Conservation (phyloP, 1,140 invertebrate genomes). For the Drosophila nannoptera region DNA sequence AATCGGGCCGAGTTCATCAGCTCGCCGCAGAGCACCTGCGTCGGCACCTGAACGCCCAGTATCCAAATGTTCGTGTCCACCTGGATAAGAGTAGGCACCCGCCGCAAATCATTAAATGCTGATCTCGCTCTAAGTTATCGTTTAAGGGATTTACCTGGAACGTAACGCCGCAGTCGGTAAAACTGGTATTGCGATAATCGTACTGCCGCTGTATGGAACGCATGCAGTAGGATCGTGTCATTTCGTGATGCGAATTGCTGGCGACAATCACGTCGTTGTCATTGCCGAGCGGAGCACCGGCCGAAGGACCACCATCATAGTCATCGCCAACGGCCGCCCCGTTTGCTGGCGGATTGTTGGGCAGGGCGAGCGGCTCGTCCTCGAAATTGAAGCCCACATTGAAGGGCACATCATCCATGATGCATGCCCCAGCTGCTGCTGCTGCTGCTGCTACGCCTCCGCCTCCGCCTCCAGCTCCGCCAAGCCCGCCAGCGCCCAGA, state of each 20-base stretch:
- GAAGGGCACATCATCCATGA: conserved; percentile 22
- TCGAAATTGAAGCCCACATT: conserved; percentile 18
- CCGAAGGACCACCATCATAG: conserved; percentile 27
- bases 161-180: conserved; percentile 86
- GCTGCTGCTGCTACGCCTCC: background rate
- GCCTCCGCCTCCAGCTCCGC: background rate
- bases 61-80: conserved; percentile 89
- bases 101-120: no score
- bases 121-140: no score
- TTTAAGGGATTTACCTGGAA: conserved; percentile 79
- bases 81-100: conserved; percentile 58
- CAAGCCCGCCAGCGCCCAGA: conserved; percentile 7
- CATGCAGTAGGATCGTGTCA: conserved; percentile 84
- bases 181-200: conserved; percentile 85
- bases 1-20: conserved; percentile 78
- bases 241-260: conserved; percentile 68
- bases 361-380: conserved; percentile 30
- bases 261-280: conserved; percentile 40
- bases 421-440: background rate
- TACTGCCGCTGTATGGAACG: conserved; percentile 83
- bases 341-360: conserved; percentile 8
- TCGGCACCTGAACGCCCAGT: conserved; percentile 84
- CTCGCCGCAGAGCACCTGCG: conserved; percentile 82
- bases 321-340: conserved; percentile 33
- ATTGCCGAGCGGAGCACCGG: conserved; percentile 26